Evolutionary conservation across 2,888 invertebrate genomes (phyloP).

Genomic region (Catonia carolina): DNA sequence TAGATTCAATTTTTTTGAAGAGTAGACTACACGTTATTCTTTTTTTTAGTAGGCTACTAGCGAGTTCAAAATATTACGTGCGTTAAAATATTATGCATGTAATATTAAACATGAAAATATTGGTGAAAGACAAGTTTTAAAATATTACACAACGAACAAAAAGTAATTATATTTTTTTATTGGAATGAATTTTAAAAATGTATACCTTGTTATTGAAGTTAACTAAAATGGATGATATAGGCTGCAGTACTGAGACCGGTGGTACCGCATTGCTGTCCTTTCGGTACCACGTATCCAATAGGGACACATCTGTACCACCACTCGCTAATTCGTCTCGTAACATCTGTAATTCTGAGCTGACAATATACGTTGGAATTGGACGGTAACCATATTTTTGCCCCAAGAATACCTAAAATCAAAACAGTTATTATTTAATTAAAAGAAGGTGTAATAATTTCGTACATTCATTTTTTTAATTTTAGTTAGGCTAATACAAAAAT

Average conservation of each 20-base stretch:
- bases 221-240: constrained; percentile 92
- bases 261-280: constrained; percentile 96
- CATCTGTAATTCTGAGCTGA: constrained; percentile 83
- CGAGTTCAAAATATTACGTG: too few relatives aligned
- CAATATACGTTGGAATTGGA: constrained; percentile 91
- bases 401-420: constrained; percentile 63
- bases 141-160: too few relatives aligned
- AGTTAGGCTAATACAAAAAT: too few relatives aligned
- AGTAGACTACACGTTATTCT: too few relatives aligned
- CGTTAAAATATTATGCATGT: too few relatives aligned
- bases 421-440: too few relatives aligned
- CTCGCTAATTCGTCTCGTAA: constrained; percentile 78
- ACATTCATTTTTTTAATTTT: background rate
- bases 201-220: constrained; percentile 98
- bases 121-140: too few relatives aligned
- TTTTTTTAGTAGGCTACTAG: too few relatives aligned
- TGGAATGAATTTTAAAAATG: too few relatives aligned
- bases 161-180: too few relatives aligned
- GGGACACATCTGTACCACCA: constrained; percentile 70
- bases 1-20: too few relatives aligned
- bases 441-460: background rate
- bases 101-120: too few relatives aligned
- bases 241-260: constrained; percentile 88
- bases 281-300: constrained; percentile 92
- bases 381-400: constrained; percentile 98